A percentile compares a stretch with the other conserved stretches of the same genome.
phyloP scores from a whole-genome alignment of 2,797 vertebrate species.

The Gobio occitaniae region DNA sequence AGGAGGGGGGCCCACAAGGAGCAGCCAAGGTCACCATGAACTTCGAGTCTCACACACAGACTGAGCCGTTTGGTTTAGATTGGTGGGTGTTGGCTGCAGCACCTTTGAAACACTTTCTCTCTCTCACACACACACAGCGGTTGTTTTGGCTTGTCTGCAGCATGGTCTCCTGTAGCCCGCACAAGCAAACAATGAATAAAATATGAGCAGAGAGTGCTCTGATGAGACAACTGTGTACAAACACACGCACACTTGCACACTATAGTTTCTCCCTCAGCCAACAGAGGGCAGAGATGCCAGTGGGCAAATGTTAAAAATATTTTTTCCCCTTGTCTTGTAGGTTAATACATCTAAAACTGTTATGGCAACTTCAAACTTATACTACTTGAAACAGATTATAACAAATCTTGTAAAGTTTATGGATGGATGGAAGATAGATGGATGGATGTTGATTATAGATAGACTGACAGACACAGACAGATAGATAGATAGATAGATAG shows the following conservation, averaged over 20 bases:
- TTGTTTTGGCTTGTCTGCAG: constrained; percentile 34
- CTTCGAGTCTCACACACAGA: neutral
- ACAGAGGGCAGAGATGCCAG: constrained; percentile 35
- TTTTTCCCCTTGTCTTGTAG: neutral
- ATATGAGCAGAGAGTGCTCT: constrained; percentile 28
- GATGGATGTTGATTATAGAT: no score
- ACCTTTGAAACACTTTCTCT: neutral
- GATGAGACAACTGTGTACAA: constrained; percentile 32
- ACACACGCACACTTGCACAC: neutral
- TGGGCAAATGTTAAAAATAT: neutral
- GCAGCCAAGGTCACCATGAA: constrained; percentile 40
- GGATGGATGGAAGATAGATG: no score
- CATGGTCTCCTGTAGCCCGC: constrained; percentile 19
- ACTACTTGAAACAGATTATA: no score
- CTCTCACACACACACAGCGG: constrained; percentile 1
- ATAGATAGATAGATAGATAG: no score
- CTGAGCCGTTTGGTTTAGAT: neutral
- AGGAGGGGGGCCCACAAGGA: constrained; percentile 22
- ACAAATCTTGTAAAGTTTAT: no score
- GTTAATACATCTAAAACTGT: neutral
- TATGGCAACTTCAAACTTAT: neutral
- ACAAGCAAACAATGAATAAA: constrained; percentile 48
- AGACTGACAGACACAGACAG: no score
- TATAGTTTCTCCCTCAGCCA: constrained; percentile 17
- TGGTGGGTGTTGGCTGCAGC: constrained; percentile 10